Conservation (phyloP, 35 echinoderm and acorn worm genomes). For the Stichopus chloronotus region DNA sequence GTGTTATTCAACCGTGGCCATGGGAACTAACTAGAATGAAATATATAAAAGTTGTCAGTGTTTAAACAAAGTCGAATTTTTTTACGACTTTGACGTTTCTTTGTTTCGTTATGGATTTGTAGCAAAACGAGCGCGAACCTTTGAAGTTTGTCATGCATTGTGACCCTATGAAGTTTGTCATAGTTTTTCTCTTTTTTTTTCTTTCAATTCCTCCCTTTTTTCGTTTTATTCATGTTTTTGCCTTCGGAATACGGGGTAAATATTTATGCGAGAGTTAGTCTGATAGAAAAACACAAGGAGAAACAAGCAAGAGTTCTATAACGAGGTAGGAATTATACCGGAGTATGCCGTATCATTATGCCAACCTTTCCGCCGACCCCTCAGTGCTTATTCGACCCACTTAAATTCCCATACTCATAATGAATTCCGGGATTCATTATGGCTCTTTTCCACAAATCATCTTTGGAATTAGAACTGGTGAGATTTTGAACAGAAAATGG, state of each 20-base stretch:
- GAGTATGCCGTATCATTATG: not conserved
- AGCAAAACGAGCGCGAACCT: too few relatives aligned
- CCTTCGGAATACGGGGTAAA: not conserved
- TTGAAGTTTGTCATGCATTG: too few relatives aligned
- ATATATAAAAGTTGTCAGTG: too few relatives aligned
- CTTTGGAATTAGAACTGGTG: slow-evolving; percentile 31
- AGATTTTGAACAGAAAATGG: slow-evolving; percentile 36
- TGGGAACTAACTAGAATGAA: not conserved
- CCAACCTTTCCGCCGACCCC: slow-evolving; percentile 2
- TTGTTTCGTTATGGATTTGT: too few relatives aligned
- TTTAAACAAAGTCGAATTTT: too few relatives aligned
- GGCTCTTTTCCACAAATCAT: slow-evolving; percentile 34
- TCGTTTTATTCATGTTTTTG: too few relatives aligned
- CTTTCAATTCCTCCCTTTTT: too few relatives aligned
- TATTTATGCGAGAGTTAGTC: slow-evolving; percentile 20
- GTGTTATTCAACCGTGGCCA: not conserved
- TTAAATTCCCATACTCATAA: slow-evolving; percentile 36
- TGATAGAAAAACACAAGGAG: not conserved
- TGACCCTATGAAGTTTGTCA: too few relatives aligned
- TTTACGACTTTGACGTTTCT: too few relatives aligned
- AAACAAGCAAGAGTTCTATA: not conserved
- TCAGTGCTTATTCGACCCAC: slow-evolving; percentile 1
- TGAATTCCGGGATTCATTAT: slow-evolving; percentile 13
- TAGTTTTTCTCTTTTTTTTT: too few relatives aligned
- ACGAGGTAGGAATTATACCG: too few relatives aligned